Conservation (phyloP, 2,797 vertebrate species). For the Lophius americanus region DNA sequence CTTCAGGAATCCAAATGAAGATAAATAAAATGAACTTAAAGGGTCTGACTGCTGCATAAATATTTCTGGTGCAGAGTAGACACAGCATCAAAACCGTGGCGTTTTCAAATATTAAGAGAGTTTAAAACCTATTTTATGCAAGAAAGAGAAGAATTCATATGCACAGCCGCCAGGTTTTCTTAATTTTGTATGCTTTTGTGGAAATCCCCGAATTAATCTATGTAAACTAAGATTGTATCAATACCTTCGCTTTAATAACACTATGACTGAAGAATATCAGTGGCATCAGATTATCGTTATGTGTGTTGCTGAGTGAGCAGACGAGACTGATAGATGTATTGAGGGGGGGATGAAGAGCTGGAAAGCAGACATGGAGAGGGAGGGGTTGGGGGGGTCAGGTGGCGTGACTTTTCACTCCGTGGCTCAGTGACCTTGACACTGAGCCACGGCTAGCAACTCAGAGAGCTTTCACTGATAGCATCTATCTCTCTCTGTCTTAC, state of each 20-base stretch:
- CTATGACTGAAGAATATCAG: slow-evolving; percentile 19
- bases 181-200: neutral
- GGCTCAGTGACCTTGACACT: slow-evolving; percentile 78
- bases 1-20: slow-evolving; percentile 49
- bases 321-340: slow-evolving; percentile 60
- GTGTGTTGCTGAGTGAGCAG: slow-evolving; percentile 59
- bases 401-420: slow-evolving; percentile 71
- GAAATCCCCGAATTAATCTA: slow-evolving; percentile 1
- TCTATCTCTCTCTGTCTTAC: slow-evolving; percentile 33
- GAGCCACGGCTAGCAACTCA: slow-evolving; percentile 60
- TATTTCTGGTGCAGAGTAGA: slow-evolving; percentile 32
- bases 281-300: slow-evolving; percentile 33
- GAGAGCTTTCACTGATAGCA: slow-evolving; percentile 61
- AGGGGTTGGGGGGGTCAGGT: slow-evolving; percentile 51
- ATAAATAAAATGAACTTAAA: slow-evolving; percentile 20
- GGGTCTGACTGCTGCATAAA: slow-evolving; percentile 39
- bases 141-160: too few relatives aligned
- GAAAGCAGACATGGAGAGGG: slow-evolving; percentile 56
- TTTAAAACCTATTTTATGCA: too few relatives aligned
- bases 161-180: too few relatives aligned
- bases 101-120: too few relatives aligned
- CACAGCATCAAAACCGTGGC: neutral
- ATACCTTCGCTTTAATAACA: neutral
- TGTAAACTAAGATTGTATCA: neutral
- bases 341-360: slow-evolving; percentile 59